These are phyloP conservation scores for Alces alces DNA, from an alignment of 2,113 vertebrate species.

Conservation along the genomic window DNA sequence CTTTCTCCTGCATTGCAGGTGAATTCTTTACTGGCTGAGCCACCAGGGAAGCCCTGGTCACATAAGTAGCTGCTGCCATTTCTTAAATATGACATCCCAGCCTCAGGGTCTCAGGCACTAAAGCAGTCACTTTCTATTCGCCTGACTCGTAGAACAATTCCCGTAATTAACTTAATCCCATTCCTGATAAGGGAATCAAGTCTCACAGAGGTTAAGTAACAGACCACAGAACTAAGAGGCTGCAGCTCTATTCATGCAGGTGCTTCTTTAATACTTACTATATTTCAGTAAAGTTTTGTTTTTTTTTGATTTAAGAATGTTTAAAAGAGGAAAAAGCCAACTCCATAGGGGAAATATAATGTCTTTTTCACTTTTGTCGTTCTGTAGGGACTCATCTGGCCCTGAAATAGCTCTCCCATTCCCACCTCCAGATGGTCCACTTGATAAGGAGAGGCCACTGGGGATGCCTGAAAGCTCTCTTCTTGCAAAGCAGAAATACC, in stretches of 20 bases:
- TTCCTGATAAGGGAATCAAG: neutral
- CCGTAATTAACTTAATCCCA: neutral
- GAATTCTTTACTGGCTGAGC: neutral
- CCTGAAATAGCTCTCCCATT: slow-evolving; percentile 46
- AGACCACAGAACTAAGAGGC: neutral
- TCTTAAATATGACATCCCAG: neutral
- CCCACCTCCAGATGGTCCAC: slow-evolving; percentile 71
- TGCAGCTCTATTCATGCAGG: neutral
- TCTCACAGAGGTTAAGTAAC: neutral
- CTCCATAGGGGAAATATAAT: neutral
- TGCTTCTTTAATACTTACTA: neutral
- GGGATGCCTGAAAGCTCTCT: slow-evolving; percentile 37
- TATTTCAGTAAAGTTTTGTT: neutral
- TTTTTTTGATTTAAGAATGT: slow-evolving; percentile 42
- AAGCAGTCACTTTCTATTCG: neutral
- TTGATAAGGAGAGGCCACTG: slow-evolving; percentile 57
- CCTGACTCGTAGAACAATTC: neutral
- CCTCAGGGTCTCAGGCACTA: neutral
- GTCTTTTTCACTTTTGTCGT: slow-evolving; percentile 48
- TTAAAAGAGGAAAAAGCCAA: slow-evolving; percentile 7
- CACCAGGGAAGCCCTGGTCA: neutral
- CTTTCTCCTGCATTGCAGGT: neutral
- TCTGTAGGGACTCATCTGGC: slow-evolving; percentile 59
- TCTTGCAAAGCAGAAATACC: slow-evolving; percentile 11
- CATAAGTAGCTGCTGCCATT: neutral